phyloP scores from a whole-genome alignment of 2,797 vertebrate genomes.

The Crenuchus spilurus region DNA sequence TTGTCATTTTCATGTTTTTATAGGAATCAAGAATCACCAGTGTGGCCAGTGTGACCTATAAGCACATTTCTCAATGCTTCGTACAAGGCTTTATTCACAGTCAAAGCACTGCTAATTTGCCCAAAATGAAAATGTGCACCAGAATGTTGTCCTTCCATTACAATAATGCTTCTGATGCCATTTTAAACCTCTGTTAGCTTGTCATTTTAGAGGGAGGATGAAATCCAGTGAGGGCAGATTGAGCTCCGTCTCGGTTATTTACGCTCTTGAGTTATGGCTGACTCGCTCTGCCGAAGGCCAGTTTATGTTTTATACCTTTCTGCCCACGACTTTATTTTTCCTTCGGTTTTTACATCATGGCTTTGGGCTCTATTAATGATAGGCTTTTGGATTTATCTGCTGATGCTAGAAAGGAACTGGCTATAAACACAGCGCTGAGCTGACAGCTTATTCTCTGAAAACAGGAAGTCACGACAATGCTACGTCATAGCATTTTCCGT shows the following conservation, averaged over 20 bases:
- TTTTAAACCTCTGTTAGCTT: neutral
- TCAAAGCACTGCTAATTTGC: neutral
- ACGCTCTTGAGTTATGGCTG: constrained; percentile 73
- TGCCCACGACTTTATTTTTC: constrained; percentile 71
- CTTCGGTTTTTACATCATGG: constrained; percentile 76
- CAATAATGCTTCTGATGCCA: neutral
- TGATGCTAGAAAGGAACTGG: constrained; percentile 5
- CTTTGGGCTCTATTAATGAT: constrained; percentile 73
- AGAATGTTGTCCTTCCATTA: neutral
- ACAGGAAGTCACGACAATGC: constrained; percentile 19
- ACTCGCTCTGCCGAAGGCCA: constrained; percentile 73
- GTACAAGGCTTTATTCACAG: neutral
- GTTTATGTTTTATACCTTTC: constrained; percentile 74
- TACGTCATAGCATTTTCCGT: constrained; percentile 35
- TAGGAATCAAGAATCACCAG: too few relatives aligned
- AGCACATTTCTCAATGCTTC: too few relatives aligned
- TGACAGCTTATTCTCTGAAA: constrained; percentile 5
- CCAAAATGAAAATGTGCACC: neutral
- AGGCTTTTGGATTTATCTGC: constrained; percentile 72
- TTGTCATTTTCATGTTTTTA: too few relatives aligned
- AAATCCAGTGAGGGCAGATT: constrained; percentile 25
- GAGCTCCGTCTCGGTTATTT: constrained; percentile 64
- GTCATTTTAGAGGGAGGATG: constrained; percentile 28
- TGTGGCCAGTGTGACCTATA: too few relatives aligned
- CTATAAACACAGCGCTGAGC: constrained; percentile 52